These are phyloP conservation scores for Cylloceria caligata DNA, from an alignment of 2,888 invertebrate genomes.

Conservation along the genomic window DNA sequence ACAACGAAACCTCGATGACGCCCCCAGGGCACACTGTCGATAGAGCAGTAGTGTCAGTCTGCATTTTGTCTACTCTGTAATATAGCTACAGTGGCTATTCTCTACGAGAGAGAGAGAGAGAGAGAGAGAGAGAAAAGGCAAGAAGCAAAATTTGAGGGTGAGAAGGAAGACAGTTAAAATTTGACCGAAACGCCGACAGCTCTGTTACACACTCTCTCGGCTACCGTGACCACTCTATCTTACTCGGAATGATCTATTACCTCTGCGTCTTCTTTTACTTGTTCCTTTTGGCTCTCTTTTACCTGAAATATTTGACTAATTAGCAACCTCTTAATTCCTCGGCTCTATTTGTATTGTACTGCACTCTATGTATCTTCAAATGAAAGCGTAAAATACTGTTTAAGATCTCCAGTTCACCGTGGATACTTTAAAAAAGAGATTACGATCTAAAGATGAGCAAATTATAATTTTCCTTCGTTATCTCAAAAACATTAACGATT, in stretches of 20 bases:
- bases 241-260: slow-evolving; percentile 61
- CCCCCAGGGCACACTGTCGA: slow-evolving; percentile 35
- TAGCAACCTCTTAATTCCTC: slow-evolving; percentile 35
- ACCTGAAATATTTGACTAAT: slow-evolving; percentile 59
- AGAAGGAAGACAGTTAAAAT: slow-evolving; percentile 41
- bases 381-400: not conserved
- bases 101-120: not conserved
- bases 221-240: slow-evolving; percentile 63
- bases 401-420: not conserved
- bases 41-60: slow-evolving; percentile 19
- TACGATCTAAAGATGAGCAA: not conserved
- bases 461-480: not conserved
- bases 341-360: slow-evolving; percentile 39
- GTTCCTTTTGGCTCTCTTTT: slow-evolving; percentile 7
- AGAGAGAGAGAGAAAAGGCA: too few relatives aligned
- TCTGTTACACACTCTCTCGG: slow-evolving; percentile 25
- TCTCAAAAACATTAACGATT: too few relatives aligned
- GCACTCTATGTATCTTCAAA: not conserved
- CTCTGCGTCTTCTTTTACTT: slow-evolving; percentile 11
- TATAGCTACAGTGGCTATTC: slow-evolving; percentile 16
- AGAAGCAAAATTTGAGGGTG: too few relatives aligned
- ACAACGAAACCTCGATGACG: slow-evolving; percentile 48
- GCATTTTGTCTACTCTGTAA: slow-evolving; percentile 11
- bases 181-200: slow-evolving; percentile 31
- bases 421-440: not conserved